A percentile compares a stretch with the other conserved stretches of the same genome.
Conservation (phyloP, 2,113 vertebrate genomes). For the Solea senegalensis region DNA sequence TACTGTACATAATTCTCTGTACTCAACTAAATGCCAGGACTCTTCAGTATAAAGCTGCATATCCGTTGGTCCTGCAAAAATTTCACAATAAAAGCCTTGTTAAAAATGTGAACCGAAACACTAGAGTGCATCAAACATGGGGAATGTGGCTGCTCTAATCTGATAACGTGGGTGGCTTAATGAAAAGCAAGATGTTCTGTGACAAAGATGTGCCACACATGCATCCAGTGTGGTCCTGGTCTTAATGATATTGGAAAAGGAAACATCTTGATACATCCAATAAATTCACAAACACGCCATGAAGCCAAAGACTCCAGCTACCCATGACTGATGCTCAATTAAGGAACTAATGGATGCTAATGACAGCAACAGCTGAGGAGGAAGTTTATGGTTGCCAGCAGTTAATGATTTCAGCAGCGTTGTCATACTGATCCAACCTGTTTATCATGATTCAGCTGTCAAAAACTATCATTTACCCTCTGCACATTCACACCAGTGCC, state of each 20-base stretch:
- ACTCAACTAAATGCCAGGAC: no score
- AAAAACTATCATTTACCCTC: background rate
- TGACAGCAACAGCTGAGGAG: constrained; percentile 19
- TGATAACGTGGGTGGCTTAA: no score
- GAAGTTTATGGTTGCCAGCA: constrained; percentile 2
- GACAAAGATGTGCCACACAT: background rate
- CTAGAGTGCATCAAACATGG: no score
- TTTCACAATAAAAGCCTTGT: no score
- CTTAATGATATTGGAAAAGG: background rate
- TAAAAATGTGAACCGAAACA: no score
- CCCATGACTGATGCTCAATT: constrained; percentile 30
- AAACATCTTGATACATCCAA: constrained; percentile 17
- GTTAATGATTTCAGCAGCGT: background rate
- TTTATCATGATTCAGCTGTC: constrained; percentile 1
- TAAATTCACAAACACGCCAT: constrained; percentile 19
- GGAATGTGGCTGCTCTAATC: no score
- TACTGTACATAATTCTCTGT: no score
- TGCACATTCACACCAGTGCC: background rate
- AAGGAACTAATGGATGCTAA: constrained; percentile 35
- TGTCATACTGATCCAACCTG: background rate
- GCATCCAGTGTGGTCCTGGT: background rate
- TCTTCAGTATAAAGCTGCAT: no score
- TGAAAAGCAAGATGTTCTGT: no score
- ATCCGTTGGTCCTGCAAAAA: no score
- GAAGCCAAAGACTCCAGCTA: background rate